Conservation (phyloP, 2,797 vertebrate species). For the Protosalanx chinensis region DNA sequence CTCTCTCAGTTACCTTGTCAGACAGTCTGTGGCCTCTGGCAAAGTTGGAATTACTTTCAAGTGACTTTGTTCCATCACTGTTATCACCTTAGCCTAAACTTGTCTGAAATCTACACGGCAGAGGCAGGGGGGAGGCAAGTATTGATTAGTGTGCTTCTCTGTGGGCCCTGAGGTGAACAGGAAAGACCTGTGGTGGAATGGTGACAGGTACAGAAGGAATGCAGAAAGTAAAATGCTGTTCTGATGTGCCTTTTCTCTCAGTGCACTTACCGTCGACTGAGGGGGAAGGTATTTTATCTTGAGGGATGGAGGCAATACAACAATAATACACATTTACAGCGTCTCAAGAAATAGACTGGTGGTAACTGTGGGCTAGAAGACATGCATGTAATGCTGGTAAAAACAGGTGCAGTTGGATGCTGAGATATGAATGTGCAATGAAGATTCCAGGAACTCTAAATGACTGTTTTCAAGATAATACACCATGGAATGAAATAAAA, state of each 20-base stretch:
- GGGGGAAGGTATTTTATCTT: not conserved
- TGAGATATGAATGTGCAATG: too few species aligned
- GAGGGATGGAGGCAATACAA: slow-evolving; percentile 2
- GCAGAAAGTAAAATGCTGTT: slow-evolving; percentile 23
- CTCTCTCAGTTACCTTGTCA: slow-evolving; percentile 40
- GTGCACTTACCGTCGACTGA: slow-evolving; percentile 22
- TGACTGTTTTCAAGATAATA: too few species aligned
- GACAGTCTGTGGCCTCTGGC: slow-evolving; percentile 52
- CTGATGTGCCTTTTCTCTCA: slow-evolving; percentile 8
- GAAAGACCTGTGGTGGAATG: slow-evolving; percentile 37
- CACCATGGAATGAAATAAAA: too few species aligned
- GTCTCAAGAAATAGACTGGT: too few species aligned
- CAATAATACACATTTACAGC: too few species aligned
- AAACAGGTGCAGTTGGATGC: too few species aligned
- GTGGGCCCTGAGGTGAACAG: slow-evolving; percentile 43
- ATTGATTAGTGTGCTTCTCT: slow-evolving; percentile 58
- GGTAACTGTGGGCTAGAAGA: too few species aligned
- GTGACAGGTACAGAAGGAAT: slow-evolving; percentile 19
- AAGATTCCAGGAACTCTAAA: too few species aligned
- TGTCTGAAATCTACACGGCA: slow-evolving; percentile 61
- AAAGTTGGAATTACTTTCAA: slow-evolving; percentile 67
- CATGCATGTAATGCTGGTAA: too few species aligned
- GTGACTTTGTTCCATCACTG: slow-evolving; percentile 63
- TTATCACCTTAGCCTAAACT: slow-evolving; percentile 65
- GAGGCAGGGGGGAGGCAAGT: slow-evolving; percentile 43